A percentile compares a stretch with the other conserved stretches of the same genome.
Conservation (phyloP, 2,888 invertebrate genomes). For the Conus canariensis region DNA sequence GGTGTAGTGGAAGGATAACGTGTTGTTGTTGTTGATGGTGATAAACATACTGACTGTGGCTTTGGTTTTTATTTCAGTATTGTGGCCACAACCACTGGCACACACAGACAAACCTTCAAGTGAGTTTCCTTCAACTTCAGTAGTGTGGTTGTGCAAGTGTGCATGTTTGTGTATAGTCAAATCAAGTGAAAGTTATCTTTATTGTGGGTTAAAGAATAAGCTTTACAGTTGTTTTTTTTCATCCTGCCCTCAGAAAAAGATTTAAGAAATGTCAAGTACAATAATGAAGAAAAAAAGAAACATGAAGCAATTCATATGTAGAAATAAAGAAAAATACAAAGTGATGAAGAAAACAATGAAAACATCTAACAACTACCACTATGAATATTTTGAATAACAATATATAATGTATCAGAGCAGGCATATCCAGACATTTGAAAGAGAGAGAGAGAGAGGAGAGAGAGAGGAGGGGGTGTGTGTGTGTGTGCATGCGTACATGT, state of each 20-base stretch:
- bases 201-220: too few species aligned
- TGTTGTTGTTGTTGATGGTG: background rate
- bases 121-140: slow-evolving; percentile 58
- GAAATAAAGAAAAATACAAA: background rate
- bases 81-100: slow-evolving; percentile 74
- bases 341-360: too few species aligned
- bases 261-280: too few species aligned
- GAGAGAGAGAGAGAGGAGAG: too few species aligned
- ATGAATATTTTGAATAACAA: too few species aligned
- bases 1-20: background rate
- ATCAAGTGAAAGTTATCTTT: too few species aligned
- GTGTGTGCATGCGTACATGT: background rate
- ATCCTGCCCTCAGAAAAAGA: too few species aligned
- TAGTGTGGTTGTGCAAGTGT: background rate
- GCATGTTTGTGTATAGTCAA: background rate
- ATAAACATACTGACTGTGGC: background rate
- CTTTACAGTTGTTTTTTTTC: too few species aligned
- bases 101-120: slow-evolving; percentile 73
- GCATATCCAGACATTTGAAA: too few species aligned
- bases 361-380: too few species aligned
- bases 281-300: too few species aligned
- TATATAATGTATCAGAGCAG: too few species aligned
- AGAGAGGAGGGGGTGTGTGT: background rate
- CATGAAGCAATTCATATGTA: background rate
- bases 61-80: slow-evolving; percentile 49